A percentile compares a stretch with the other conserved stretches of the same genome.
Conservation (phyloP, 2,888 invertebrate species). For the Ectropis crepuscularia region DNA sequence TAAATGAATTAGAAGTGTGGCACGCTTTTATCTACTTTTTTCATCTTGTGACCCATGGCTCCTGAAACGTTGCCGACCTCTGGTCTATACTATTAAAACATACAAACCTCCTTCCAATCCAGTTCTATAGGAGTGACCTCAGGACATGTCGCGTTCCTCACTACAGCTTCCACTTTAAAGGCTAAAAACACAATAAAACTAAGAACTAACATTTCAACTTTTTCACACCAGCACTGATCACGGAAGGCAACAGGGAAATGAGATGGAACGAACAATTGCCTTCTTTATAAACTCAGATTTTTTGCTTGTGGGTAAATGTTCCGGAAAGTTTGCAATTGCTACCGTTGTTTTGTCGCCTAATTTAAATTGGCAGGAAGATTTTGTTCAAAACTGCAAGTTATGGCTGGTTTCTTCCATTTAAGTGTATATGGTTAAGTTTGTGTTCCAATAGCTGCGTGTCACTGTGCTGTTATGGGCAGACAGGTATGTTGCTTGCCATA, state of each 20-base stretch:
- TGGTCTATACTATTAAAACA: constrained; percentile 1
- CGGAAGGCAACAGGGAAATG: constrained; percentile 57
- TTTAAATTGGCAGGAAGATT: constrained; percentile 1
- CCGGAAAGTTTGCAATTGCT: constrained; percentile 22
- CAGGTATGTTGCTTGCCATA: too few relatives aligned
- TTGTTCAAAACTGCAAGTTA: neutral
- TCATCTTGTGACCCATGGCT: too few relatives aligned
- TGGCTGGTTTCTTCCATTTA: neutral
- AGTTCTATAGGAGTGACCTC: constrained; percentile 64
- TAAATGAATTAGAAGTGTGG: too few relatives aligned
- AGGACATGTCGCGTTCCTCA: constrained; percentile 68
- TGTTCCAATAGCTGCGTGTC: too few relatives aligned
- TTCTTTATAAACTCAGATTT: constrained; percentile 61
- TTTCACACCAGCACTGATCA: constrained; percentile 41
- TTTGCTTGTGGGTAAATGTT: constrained; percentile 40
- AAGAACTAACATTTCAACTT: constrained; percentile 58
- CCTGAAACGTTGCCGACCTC: too few relatives aligned
- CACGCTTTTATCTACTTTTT: too few relatives aligned
- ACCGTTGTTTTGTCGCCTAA: constrained; percentile 6
- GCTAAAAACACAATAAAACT: constrained; percentile 55
- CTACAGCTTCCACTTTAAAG: constrained; percentile 55
- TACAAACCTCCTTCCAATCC: constrained; percentile 77
- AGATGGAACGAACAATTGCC: constrained; percentile 53
- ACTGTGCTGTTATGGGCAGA: too few relatives aligned
- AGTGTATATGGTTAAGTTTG: too few relatives aligned